These are phyloP conservation scores for Elmis aenea DNA, from an alignment of 2,888 invertebrate genomes.

Conservation along the genomic window DNA sequence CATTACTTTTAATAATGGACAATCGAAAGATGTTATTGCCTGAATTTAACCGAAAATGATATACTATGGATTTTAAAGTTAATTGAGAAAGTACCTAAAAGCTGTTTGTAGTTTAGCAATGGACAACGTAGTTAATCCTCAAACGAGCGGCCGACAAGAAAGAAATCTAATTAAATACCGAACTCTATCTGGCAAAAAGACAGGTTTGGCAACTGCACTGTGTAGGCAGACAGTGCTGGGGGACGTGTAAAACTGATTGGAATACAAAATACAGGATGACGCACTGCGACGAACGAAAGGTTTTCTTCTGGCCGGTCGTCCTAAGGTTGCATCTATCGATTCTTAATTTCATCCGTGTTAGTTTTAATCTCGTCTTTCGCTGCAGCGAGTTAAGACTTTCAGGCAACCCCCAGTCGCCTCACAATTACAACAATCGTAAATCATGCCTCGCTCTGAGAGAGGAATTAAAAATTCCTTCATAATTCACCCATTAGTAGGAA, in stretches of 20 bases:
- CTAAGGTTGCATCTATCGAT: too few species aligned
- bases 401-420: slow-evolving; percentile 10
- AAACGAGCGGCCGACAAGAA: slow-evolving; percentile 42
- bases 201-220: slow-evolving; percentile 20
- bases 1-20: too few species aligned
- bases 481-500: slow-evolving; percentile 25
- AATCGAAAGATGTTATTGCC: too few species aligned
- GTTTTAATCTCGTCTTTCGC: slow-evolving; percentile 10
- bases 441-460: slow-evolving; percentile 24
- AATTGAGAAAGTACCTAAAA: too few species aligned
- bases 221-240: too few species aligned
- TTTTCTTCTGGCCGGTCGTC: too few species aligned
- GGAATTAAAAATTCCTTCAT: slow-evolving; percentile 35
- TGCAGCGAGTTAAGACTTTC: slow-evolving; percentile 7
- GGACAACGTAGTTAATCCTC: slow-evolving; percentile 45
- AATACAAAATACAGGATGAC: slow-evolving; percentile 16
- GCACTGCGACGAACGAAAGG: too few species aligned
- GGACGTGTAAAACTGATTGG: slow-evolving; percentile 15
- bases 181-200: slow-evolving; percentile 32
- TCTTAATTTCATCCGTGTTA: too few species aligned
- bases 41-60: too few species aligned
- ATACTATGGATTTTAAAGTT: too few species aligned
- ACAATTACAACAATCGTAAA: slow-evolving; percentile 30
- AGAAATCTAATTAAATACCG: slow-evolving; percentile 47
- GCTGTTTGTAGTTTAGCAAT: too few species aligned